phyloP scores from a whole-genome alignment of 2,888 invertebrate genomes.

The Cryptophagus acutangulus region DNA sequence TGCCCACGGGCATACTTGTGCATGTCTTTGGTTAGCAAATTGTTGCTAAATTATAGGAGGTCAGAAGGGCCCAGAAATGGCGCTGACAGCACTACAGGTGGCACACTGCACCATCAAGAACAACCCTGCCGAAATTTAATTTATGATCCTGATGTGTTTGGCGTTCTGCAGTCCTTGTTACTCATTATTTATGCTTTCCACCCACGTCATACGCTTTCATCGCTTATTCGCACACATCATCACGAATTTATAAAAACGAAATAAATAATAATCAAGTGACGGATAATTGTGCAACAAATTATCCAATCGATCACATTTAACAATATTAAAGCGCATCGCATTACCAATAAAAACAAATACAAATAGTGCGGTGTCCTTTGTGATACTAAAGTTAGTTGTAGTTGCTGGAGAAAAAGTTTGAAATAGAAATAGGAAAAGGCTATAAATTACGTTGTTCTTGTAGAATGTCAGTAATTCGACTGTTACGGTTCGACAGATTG shows the following conservation, averaged over 20 bases:
- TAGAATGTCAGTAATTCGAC: slow-evolving; percentile 32
- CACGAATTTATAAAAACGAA: too few species aligned
- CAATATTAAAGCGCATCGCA: too few species aligned
- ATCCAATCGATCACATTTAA: slow-evolving; percentile 23
- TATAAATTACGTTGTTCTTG: slow-evolving; percentile 30
- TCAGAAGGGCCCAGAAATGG: slow-evolving; percentile 24
- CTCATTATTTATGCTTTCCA: slow-evolving; percentile 6
- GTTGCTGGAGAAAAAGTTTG: slow-evolving; percentile 10
- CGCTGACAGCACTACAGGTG: slow-evolving; percentile 30
- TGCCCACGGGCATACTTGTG: slow-evolving; percentile 21
- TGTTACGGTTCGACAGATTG: slow-evolving; percentile 27
- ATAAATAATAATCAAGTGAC: too few species aligned
- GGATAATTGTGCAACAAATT: slow-evolving; percentile 20
- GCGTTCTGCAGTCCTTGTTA: neutral
- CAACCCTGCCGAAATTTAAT: slow-evolving; percentile 23
- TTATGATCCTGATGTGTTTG: slow-evolving; percentile 11
- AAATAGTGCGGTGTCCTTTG: slow-evolving; percentile 26
- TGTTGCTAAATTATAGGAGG: slow-evolving; percentile 29
- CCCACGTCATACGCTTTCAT: neutral
- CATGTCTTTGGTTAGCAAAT: slow-evolving; percentile 30
- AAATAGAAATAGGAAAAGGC: slow-evolving; percentile 20
- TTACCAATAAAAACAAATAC: slow-evolving; percentile 20
- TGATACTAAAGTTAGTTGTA: slow-evolving; percentile 24
- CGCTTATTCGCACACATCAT: too few species aligned
- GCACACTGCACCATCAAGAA: too few species aligned